Conservation (phyloP, 1,140 invertebrate species). For the Papilio machaon region DNA sequence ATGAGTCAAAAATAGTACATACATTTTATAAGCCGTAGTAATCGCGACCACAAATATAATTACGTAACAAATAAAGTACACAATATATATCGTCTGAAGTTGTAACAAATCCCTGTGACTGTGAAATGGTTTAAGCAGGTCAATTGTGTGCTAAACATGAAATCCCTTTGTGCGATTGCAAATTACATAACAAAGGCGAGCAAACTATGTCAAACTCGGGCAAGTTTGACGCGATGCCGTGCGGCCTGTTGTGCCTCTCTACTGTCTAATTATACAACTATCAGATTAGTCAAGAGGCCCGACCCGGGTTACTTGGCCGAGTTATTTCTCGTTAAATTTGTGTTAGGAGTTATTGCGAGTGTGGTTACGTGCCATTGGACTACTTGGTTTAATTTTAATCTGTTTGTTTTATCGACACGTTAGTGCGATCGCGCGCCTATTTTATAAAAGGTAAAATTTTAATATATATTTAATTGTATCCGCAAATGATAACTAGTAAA, state of each 20-base stretch:
- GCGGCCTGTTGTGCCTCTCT: not conserved
- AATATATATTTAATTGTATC: no score
- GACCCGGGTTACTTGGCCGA: not conserved
- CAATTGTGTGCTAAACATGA: slow-evolving; percentile 20
- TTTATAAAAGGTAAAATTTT: no score
- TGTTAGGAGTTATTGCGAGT: not conserved
- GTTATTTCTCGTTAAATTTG: slow-evolving; percentile 20
- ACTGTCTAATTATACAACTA: slow-evolving; percentile 8
- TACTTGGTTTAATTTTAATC: not conserved
- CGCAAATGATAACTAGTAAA: no score
- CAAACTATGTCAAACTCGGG: slow-evolving; percentile 7
- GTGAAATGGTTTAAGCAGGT: not conserved
- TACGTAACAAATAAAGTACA: not conserved
- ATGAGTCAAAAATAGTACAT: no score
- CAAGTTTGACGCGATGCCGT: not conserved
- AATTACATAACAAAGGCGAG: slow-evolving; percentile 26
- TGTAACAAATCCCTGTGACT: not conserved
- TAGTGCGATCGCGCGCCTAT: not conserved
- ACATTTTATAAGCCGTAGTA: no score
- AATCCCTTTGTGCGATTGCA: slow-evolving; percentile 22
- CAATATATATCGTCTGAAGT: not conserved
- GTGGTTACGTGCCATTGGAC: not conserved
- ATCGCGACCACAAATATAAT: not conserved
- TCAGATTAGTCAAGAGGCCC: slow-evolving; percentile 10
- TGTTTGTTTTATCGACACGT: no score